phyloP scores from a whole-genome alignment of 1,140 invertebrate species.

The Mycetomoellerius zeteki region DNA sequence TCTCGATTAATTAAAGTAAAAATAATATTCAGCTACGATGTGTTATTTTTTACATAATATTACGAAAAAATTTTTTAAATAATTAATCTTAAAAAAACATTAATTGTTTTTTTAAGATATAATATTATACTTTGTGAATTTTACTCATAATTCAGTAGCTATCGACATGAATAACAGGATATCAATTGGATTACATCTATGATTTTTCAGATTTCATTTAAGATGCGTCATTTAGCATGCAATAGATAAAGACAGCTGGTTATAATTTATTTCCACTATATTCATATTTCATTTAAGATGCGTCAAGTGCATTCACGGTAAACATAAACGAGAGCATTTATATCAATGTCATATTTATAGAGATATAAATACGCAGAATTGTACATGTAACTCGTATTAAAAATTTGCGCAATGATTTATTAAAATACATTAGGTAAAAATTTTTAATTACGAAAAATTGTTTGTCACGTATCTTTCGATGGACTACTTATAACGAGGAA shows the following conservation, averaged over 20 bases:
- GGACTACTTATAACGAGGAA: background rate
- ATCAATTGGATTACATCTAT: background rate
- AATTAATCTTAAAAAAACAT: too few species aligned
- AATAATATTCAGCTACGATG: background rate
- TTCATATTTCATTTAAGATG: background rate
- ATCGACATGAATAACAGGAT: background rate
- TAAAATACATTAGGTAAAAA: background rate
- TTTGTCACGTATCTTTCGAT: background rate
- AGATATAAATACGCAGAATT: background rate
- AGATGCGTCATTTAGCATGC: conserved; percentile 1
- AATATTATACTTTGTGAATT: background rate
- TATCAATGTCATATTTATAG: background rate
- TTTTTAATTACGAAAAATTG: background rate
- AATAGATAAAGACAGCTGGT: background rate
- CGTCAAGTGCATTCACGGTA: background rate
- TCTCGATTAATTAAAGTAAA: background rate
- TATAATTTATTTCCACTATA: background rate
- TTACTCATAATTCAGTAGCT: background rate
- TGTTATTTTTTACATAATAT: background rate
- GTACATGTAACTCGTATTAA: background rate
- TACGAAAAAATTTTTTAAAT: too few species aligned
- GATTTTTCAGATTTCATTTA: background rate
- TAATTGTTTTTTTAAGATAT: too few species aligned
- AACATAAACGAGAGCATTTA: background rate
- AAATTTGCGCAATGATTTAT: background rate